These are phyloP conservation scores for Sander lucioperca DNA, from an alignment of 2,113 vertebrate species.

Conservation along the genomic window DNA sequence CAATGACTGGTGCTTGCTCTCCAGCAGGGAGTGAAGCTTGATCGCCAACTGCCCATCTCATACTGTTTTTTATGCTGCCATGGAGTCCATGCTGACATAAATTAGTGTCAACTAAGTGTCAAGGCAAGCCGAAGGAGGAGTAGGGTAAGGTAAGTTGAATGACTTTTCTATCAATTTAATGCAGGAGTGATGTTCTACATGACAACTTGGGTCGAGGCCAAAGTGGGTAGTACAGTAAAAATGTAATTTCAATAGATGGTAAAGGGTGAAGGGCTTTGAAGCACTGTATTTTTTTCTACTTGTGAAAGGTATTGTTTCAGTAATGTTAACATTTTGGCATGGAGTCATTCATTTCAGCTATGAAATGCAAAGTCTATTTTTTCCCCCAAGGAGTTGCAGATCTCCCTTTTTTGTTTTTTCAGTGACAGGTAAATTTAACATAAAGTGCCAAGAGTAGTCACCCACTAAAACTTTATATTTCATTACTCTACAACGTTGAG, in stretches of 20 bases:
- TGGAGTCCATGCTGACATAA: conserved; percentile 24
- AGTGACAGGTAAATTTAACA: neutral
- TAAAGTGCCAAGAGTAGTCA: neutral
- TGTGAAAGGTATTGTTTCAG: neutral
- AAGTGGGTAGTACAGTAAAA: neutral
- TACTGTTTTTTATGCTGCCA: conserved; percentile 8
- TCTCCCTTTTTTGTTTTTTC: neutral
- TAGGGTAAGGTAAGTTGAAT: conserved; percentile 2
- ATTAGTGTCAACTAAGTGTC: neutral
- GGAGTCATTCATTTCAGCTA: neutral
- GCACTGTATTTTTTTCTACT: neutral
- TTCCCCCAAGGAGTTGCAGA: neutral
- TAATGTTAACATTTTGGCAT: neutral
- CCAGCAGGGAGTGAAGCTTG: conserved; percentile 5
- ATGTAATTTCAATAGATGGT: neutral
- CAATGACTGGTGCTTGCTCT: conserved; percentile 16
- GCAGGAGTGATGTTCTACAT: conserved; percentile 2
- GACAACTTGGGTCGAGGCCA: neutral
- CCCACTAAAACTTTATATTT: neutral
- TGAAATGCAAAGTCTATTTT: neutral
- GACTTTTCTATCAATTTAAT: conserved; percentile 20
- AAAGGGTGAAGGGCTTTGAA: neutral
- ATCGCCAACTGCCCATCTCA: conserved; percentile 16
- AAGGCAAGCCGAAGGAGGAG: neutral
- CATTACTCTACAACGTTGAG: neutral